A percentile compares a stretch with the other conserved stretches of the same genome.
phyloP scores from a whole-genome alignment of 2,888 invertebrate genomes.

The Oxytorus armatus region DNA sequence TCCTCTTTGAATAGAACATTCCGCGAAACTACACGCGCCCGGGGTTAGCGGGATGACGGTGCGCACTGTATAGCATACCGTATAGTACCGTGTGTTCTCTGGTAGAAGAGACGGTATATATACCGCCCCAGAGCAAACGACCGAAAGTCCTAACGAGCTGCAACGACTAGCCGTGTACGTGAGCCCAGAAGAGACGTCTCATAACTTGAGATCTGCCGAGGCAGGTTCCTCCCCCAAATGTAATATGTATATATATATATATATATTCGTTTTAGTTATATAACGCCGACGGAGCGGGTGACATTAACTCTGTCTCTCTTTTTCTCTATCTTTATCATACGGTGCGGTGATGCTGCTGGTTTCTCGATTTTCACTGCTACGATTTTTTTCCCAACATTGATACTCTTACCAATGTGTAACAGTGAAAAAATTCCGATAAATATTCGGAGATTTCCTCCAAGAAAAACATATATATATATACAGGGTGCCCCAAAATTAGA shows the following conservation, averaged over 20 bases:
- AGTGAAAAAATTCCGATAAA: constrained; percentile 3
- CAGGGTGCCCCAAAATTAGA: too few species aligned
- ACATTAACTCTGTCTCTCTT: constrained; percentile 20
- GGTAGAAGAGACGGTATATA: constrained; percentile 41
- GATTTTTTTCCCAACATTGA: constrained; percentile 9
- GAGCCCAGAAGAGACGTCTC: constrained; percentile 66
- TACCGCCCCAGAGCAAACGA: constrained; percentile 78
- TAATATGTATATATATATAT: constrained; percentile 26
- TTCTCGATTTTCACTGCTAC: constrained; percentile 11
- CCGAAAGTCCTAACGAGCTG: constrained; percentile 80
- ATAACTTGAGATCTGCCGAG: constrained; percentile 69
- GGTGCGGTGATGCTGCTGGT: constrained; percentile 10
- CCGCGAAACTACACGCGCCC: constrained; percentile 75
- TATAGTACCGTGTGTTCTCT: constrained; percentile 45
- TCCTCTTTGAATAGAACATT: constrained; percentile 77
- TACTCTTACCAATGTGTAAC: neutral
- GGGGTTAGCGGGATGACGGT: constrained; percentile 47
- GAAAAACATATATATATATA: too few species aligned
- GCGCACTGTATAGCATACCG: constrained; percentile 11
- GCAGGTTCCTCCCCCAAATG: constrained; percentile 49
- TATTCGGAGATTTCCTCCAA: too few species aligned
- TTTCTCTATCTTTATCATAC: neutral
- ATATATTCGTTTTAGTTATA: constrained; percentile 24
- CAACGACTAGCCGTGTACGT: constrained; percentile 71
- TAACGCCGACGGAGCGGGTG: constrained; percentile 27